phyloP scores from a whole-genome alignment of 1,140 invertebrate species.

The Dendrolimus kikuchii region DNA sequence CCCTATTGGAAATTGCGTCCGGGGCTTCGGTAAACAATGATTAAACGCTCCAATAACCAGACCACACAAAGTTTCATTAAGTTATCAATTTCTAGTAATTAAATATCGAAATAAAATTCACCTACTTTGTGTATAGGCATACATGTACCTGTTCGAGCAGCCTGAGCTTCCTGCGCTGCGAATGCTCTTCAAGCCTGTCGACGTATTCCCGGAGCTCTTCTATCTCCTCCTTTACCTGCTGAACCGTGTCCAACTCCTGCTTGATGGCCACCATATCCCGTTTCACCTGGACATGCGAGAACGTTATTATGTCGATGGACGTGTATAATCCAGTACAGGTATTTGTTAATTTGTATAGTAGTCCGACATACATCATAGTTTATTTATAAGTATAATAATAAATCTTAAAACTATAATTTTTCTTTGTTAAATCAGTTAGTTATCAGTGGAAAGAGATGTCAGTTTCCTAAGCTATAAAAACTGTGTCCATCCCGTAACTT shows the following conservation, averaged over 20 bases:
- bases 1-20: too few relatives aligned
- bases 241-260: slow-evolving; percentile 92
- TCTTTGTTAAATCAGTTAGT: too few relatives aligned
- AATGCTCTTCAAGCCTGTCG: slow-evolving; percentile 90
- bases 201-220: slow-evolving; percentile 93
- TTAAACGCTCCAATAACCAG: too few relatives aligned
- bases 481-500: too few relatives aligned
- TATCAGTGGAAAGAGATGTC: too few relatives aligned
- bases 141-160: slow-evolving; percentile 88
- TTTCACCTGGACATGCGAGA: slow-evolving; percentile 77
- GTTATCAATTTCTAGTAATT: neutral
- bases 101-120: neutral
- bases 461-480: too few relatives aligned
- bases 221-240: slow-evolving; percentile 94
- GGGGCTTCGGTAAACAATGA: too few relatives aligned
- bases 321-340: too few relatives aligned
- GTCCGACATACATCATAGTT: too few relatives aligned
- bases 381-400: too few relatives aligned
- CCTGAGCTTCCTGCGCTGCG: slow-evolving; percentile 87
- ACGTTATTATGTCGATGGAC: neutral
- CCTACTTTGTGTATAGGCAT: neutral
- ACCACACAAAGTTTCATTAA: neutral
- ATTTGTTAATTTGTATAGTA: too few relatives aligned
- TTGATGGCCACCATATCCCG: slow-evolving; percentile 95
- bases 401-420: too few relatives aligned